Evolutionary conservation across 2,113 vertebrate species (phyloP), one percentile per base, ranked within the genome.

Genomic region (Pelobates fuscus): DNA sequence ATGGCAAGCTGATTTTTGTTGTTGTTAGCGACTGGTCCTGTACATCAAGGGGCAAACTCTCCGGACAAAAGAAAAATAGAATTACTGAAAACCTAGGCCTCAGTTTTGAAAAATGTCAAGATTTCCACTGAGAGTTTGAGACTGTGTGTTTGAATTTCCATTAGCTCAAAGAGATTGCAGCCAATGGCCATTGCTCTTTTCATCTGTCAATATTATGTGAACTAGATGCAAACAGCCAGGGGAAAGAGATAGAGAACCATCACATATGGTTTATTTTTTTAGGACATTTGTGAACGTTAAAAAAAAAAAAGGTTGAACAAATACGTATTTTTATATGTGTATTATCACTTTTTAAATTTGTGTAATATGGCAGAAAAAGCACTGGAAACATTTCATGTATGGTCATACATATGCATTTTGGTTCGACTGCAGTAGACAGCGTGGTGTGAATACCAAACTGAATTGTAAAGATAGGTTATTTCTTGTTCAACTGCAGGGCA

Each of bases 11-110:
- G n/a, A n/a, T n/a, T n/a, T n/a, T n/a, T n/a, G n/a, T n/a, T n/a
- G n/a, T n/a, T n/a, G n/a, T n/a, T n/a, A n/a, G n/a, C 20, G 70
- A 17, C 24, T 46, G 58, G 27, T 29, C 24, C 26, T 75, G 27
- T 30, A 68, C 20, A 64, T 70, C 37, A 66, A 82, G 71, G 72
- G 32, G 7, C 17, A 8, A 55, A 2, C 0, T 23, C 2, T 27
- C 67, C 30, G 54, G 46, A 62, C 32, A 54, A 78, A 85, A 62
- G 44, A 78, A 55, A 49, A 81, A 73, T 49, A 67, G 41, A 77
- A 20, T 6, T 12, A 3, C 60, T 66, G 43, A 54, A 37, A 58
- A 78, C 21, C 14, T 12, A 66, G 12, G 12, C 7, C 46, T 77
- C 69, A 57, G 1, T 0, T 61, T 21, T 67, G 64, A 70, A 37